Base-by-base conservation (phyloP, 2,888 invertebrate genomes). In the Boloria euphrosyne region DNA sequence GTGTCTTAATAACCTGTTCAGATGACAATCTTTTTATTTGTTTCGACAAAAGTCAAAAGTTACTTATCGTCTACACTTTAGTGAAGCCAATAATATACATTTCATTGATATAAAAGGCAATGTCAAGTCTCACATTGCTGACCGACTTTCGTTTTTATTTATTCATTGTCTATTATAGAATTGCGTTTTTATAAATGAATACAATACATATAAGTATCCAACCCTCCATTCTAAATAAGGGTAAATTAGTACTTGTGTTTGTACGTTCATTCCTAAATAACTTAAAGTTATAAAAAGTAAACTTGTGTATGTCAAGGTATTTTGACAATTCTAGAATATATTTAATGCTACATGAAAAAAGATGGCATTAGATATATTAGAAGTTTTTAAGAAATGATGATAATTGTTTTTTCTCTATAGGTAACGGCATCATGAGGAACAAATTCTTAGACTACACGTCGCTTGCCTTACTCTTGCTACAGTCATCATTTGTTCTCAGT, bases 371-470 rank as follows among this genome's bases (percentile, higher is more conserved):
- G 31, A 10, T 38, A 38, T 38, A 38, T 38, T 38, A 38, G 7
- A 38, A 38, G 31, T 7, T 38, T 10, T 38, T 7, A 38, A 5
- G 47, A 13, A 16, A 49, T 7, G 6, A 16, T 47, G 13, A 46
- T 47, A 38, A 13, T 55, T 13, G 22, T 22, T 31, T 64, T 47
- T 53, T 38, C 66, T 60, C 68, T 70, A 5, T 82, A 90, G 90
- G 80, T 79, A 80, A 80, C 77, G 75, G 74, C 75, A 75, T 80
- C 83, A 83, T 92, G 92, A 84, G 79, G 81, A 83, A 84, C 76
- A 87, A 85, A 72, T 82, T 84, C 83, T 86, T 89, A 83, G 87
- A 88, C 82, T 74, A 86, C 72, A 88, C 90, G 86, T 88, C 81
- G 83, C 82, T 90, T 72, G 85, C 84, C 80, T 76, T 91, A 72